Evolutionary conservation across 2,113 vertebrate genomes (phyloP).

Genomic region (Paradoxurus hermaphroditus): DNA sequence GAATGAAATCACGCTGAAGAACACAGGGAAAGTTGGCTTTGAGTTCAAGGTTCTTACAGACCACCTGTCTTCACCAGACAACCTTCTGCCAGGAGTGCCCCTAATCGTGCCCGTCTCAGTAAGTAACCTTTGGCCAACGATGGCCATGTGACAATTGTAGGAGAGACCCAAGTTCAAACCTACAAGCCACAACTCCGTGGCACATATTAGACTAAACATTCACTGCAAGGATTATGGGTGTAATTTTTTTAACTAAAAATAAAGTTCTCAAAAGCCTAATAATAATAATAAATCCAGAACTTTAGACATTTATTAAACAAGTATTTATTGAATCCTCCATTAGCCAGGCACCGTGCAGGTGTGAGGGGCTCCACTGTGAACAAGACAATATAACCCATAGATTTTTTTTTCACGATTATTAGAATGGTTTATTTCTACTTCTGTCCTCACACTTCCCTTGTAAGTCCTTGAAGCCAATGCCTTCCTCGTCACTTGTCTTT

Average conservation of each 20-base stretch:
- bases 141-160: rapidly evolving
- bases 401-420: background rate
- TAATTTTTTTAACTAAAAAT: background rate
- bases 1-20: slow-evolving; percentile 83
- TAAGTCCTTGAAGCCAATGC: background rate
- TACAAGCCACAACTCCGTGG: background rate
- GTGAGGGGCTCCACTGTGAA: background rate
- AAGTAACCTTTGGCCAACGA: slow-evolving; percentile 58
- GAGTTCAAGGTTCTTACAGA: slow-evolving; percentile 77
- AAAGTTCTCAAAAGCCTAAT: background rate
- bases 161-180: background rate
- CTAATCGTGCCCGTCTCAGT: slow-evolving; percentile 84
- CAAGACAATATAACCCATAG: background rate
- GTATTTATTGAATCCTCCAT: background rate
- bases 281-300: background rate
- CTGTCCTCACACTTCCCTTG: background rate
- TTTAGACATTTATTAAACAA: background rate
- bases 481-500: background rate
- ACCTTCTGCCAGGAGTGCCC: slow-evolving; percentile 81
- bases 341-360: background rate
- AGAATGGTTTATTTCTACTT: background rate
- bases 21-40: slow-evolving; percentile 87
- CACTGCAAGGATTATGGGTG: background rate
- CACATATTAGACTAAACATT: background rate
- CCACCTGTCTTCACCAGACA: background rate